Evolutionary conservation across 2,888 invertebrate genomes (phyloP).

Genomic region (Hemithea aestivaria): DNA sequence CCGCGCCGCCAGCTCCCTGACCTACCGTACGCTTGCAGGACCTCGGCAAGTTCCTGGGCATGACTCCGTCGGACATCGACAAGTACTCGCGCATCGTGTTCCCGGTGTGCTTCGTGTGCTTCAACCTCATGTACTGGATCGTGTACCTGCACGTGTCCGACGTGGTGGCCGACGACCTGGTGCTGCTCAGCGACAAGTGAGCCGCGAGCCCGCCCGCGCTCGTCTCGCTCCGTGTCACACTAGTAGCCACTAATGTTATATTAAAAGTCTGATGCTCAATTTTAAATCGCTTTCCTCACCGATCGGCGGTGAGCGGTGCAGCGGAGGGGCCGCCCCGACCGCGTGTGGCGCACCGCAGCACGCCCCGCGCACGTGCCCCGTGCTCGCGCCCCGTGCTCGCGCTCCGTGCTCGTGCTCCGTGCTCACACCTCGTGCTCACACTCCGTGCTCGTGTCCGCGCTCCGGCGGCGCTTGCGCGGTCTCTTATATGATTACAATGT

Average conservation of each 20-base stretch:
- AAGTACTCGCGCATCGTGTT: conserved; percentile 98
- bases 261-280: conserved; percentile 43
- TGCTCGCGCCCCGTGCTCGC: no score
- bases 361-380: no score
- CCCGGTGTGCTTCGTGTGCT: conserved; percentile 97
- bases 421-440: no score
- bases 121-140: conserved; percentile 98
- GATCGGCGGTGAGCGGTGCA: no score
- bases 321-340: no score
- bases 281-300: conserved; percentile 28
- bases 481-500: no score
- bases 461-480: no score
- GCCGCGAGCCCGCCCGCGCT: conserved; percentile 1
- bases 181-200: conserved; percentile 81
- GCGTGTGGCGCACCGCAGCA: no score
- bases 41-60: conserved; percentile 91
- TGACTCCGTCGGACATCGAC: conserved; percentile 97
- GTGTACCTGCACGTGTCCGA: conserved; percentile 96
- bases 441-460: no score
- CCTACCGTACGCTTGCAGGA: conserved; percentile 66
- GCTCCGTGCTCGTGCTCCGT: no score
- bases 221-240: not conserved
- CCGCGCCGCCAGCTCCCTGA: not conserved
- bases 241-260: conserved; percentile 18
- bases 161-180: conserved; percentile 93